Percentiles rank a stretch among this genome's conserved stretches.
phyloP scores from a whole-genome alignment of 1,140 invertebrate genomes.

The Nephila pilipes region DNA sequence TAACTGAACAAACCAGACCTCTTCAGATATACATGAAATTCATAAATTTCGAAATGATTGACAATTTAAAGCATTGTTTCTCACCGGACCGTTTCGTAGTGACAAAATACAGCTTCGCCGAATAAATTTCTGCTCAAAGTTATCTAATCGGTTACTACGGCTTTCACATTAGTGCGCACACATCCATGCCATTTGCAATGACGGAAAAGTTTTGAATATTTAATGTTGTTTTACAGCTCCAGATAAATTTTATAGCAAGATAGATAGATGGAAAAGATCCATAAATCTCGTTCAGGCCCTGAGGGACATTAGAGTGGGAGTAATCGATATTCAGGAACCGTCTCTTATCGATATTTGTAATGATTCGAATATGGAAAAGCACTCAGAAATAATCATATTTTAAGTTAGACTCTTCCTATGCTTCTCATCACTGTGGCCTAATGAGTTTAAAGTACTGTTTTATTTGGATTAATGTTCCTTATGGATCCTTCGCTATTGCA shows the following conservation, averaged over 20 bases:
- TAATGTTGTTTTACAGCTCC: conserved; percentile 43
- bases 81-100: background rate
- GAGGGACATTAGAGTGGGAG: conserved; percentile 15
- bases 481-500: background rate
- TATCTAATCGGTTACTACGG: background rate
- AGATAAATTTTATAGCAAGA: background rate
- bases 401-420: background rate
- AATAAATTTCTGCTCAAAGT: background rate
- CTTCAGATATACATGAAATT: background rate
- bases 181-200: conserved; percentile 28
- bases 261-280: background rate
- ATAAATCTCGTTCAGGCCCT: background rate
- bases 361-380: conserved; percentile 31
- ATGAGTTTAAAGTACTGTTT: conserved; percentile 8
- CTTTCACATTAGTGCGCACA: background rate
- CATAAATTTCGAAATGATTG: background rate
- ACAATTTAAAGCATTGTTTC: background rate
- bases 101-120: background rate
- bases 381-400: conserved; percentile 20
- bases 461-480: conserved; percentile 7
- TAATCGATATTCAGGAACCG: background rate
- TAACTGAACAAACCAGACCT: background rate
- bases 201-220: conserved; percentile 70
- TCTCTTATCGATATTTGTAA: conserved; percentile 23
- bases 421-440: background rate